phyloP scores from a whole-genome alignment of 2,888 invertebrate genomes.

The Philhelius pedissequus region DNA sequence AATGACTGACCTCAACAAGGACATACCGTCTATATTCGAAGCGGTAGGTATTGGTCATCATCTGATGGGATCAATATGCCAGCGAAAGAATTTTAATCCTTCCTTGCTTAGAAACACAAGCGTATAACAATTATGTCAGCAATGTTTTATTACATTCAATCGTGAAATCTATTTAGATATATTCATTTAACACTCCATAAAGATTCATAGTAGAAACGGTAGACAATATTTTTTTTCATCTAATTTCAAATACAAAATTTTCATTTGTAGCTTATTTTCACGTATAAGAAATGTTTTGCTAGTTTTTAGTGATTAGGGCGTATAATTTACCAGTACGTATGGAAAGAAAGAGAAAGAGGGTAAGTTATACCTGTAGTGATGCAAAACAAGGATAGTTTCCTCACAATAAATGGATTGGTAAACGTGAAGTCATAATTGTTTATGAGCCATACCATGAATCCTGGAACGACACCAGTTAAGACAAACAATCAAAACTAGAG shows the following conservation, averaged over 20 bases:
- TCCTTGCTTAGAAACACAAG: conserved; percentile 11
- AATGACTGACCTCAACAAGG: conserved; percentile 56
- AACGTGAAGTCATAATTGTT: conserved; percentile 38
- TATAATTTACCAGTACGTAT: background rate
- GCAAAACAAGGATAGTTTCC: conserved; percentile 3
- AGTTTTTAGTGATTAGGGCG: conserved; percentile 6
- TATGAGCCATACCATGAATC: conserved; percentile 12
- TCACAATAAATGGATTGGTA: background rate
- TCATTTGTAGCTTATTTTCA: background rate
- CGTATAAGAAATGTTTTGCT: background rate
- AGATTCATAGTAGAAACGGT: background rate
- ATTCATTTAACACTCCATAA: background rate
- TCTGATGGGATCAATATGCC: background rate
- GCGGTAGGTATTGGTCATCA: conserved; percentile 12
- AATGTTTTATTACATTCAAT: conserved; percentile 16
- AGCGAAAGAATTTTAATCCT: conserved; percentile 36
- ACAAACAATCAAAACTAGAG: conserved; percentile 50
- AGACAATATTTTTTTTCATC: background rate
- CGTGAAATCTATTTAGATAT: too few species aligned
- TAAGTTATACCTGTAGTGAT: conserved; percentile 47
- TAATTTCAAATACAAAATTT: background rate
- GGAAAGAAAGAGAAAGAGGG: background rate
- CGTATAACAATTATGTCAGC: background rate
- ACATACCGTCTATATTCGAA: background rate
- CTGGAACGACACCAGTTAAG: conserved; percentile 45